Percentiles rank a stretch among this genome's conserved stretches.
These are phyloP conservation scores for Aricia agestis DNA, from an alignment of 1,140 invertebrate genomes.

Conservation along the genomic window DNA sequence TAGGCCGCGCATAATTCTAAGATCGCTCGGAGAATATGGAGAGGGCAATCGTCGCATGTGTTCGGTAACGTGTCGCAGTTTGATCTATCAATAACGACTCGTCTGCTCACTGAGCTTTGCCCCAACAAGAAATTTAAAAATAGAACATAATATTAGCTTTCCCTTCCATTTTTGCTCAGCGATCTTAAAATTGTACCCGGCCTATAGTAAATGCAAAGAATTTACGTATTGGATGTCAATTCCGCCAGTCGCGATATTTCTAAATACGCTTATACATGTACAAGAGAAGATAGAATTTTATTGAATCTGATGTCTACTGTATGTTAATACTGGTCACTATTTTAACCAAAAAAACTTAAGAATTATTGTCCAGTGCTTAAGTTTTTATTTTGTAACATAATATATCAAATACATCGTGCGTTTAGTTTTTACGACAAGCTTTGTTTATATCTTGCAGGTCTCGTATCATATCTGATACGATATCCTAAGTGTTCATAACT, in stretches of 20 bases:
- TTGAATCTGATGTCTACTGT: slow-evolving; percentile 18
- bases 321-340: slow-evolving; percentile 21
- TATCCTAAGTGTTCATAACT: slow-evolving; percentile 10
- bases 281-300: slow-evolving; percentile 25
- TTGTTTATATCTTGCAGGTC: background rate
- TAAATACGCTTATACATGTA: slow-evolving; percentile 34
- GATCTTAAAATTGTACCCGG: too few species aligned
- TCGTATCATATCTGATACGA: background rate
- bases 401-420: slow-evolving; percentile 24
- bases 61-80: too few species aligned
- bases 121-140: too few species aligned
- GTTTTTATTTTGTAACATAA: slow-evolving; percentile 21
- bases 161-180: too few species aligned
- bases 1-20: too few species aligned
- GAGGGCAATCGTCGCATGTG: too few species aligned
- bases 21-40: too few species aligned
- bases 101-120: too few species aligned
- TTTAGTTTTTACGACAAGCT: slow-evolving; percentile 12
- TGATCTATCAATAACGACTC: too few species aligned
- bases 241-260: slow-evolving; percentile 19
- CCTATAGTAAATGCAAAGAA: too few species aligned
- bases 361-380: slow-evolving; percentile 24
- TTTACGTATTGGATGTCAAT: background rate
- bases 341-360: slow-evolving; percentile 21
- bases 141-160: too few species aligned